Evolutionary conservation across 2,797 vertebrate species (phyloP).

Genomic region (Allobates femoralis): DNA sequence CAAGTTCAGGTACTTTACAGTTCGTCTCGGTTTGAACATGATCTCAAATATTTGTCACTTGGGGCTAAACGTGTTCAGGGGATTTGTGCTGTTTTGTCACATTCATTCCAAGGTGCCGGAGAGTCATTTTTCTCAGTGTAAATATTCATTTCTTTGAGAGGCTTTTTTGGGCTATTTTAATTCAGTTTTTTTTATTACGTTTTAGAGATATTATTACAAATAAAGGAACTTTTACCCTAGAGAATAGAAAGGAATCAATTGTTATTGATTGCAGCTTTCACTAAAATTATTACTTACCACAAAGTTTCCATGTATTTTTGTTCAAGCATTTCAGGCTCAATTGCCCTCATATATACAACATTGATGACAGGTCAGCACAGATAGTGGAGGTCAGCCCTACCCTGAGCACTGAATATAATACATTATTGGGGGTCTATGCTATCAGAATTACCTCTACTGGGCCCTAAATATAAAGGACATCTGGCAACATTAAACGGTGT

Average conservation of each 20-base stretch:
- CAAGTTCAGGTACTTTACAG: slow-evolving; percentile 80
- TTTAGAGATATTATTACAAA: neutral
- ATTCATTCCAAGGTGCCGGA: neutral
- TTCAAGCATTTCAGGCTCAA: neutral
- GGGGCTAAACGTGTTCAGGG: slow-evolving; percentile 17
- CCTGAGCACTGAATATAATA: neutral
- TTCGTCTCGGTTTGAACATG: neutral
- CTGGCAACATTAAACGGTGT: no score
- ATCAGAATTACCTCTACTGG: no score
- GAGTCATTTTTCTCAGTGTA: neutral
- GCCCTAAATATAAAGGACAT: no score
- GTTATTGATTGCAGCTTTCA: neutral
- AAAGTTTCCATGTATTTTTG: neutral
- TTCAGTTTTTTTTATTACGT: no score
- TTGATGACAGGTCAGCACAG: neutral
- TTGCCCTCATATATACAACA: neutral
- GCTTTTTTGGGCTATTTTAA: no score
- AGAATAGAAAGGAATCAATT: neutral
- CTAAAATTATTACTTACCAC: neutral
- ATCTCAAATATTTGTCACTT: slow-evolving; percentile 28
- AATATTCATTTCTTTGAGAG: neutral
- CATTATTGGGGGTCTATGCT: no score
- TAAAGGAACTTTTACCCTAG: neutral
- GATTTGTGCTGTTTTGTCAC: neutral
- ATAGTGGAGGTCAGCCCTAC: neutral